phyloP scores from a whole-genome alignment of 1,140 invertebrate genomes.

The Drosophila kanapiae region DNA sequence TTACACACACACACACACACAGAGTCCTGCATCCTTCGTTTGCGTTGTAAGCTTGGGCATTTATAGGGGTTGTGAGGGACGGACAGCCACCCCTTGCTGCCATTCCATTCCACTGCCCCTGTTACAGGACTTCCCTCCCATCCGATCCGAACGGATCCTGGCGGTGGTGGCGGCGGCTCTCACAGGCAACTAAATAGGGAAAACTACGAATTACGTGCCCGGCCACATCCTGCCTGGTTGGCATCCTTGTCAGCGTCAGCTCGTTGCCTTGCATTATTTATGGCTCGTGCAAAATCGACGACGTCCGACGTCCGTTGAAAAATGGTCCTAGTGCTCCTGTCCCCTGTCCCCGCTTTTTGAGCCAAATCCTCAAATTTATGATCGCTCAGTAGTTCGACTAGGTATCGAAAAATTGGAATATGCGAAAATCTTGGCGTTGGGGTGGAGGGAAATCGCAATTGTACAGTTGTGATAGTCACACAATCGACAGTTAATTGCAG shows the following conservation, averaged over 20 bases:
- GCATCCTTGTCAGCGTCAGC: conserved; percentile 51
- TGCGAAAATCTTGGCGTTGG: conserved; percentile 5
- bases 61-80: conserved; percentile 70
- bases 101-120: conserved; percentile 15
- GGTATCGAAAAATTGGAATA: conserved; percentile 19
- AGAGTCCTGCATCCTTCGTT: conserved; percentile 23
- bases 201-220: conserved; percentile 54
- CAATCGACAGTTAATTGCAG: not conserved
- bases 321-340: conserved; percentile 64
- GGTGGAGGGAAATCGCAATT: not conserved
- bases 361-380: conserved; percentile 77
- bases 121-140: conserved; percentile 63
- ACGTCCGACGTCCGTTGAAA: conserved; percentile 62
- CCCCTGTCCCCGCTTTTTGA: conserved; percentile 9
- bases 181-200: conserved; percentile 14
- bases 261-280: conserved; percentile 70
- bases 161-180: conserved; percentile 15
- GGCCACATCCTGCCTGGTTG: conserved; percentile 61
- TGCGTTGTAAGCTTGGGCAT: conserved; percentile 72
- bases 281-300: conserved; percentile 77
- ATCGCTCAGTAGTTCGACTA: conserved; percentile 73
- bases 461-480: conserved; percentile 32
- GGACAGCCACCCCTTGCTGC: conserved; percentile 46
- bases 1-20: conserved; percentile 25
- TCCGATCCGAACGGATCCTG: conserved; percentile 46